Evolutionary conservation across 2,113 vertebrate genomes (phyloP), one percentile per base, ranked within the genome.

Genomic region (Tupaia tana): DNA sequence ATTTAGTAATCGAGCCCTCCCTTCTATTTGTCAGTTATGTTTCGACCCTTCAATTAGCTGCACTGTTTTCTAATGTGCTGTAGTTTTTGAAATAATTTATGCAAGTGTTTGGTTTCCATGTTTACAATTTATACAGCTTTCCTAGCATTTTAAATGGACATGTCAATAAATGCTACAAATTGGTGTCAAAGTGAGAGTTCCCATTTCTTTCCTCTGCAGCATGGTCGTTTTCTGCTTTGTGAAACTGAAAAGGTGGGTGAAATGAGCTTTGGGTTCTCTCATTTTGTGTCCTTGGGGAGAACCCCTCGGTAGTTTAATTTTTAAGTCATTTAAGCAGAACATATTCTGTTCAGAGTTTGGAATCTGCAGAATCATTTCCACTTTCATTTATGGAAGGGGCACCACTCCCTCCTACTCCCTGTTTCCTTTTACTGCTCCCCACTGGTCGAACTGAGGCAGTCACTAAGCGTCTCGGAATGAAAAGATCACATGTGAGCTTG

Each of bases 81-180:
- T 98, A 93, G 84, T 95, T 97, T 96, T 97, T 59, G 89, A 93
- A 89, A 96, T 97, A 97, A 98, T 97, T 98, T 96, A 98, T 96
- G 96, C 96, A 96, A 97, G 97, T 98, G 96, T 97, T 97, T 97
- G 97, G 94, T 97, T 97, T 97, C 94, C 96, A 97, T 94, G 97
- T 98, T 98, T 98, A 98, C 97, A 97, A 95, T 98, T 98, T 98
- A 97, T 98, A 97, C 97, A 81, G 93, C 96, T 97, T 98, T 98
- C 97, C 73, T 98, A 97, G 96, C 94, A 89, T 97, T 98, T 98
- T 97, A 95, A 97, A 97, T 94, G 94, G 96, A 98, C 97, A 87
- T 96, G 96, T 98, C 95, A 98, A 98, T 98, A 98, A 98, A 98
- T 94, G 96, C 96, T 97, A 80, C 59, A 64, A 97, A 96, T 97